These are phyloP conservation scores for Prosopocoilus inquinatus DNA, from an alignment of 2,888 invertebrate species.

Conservation along the genomic window DNA sequence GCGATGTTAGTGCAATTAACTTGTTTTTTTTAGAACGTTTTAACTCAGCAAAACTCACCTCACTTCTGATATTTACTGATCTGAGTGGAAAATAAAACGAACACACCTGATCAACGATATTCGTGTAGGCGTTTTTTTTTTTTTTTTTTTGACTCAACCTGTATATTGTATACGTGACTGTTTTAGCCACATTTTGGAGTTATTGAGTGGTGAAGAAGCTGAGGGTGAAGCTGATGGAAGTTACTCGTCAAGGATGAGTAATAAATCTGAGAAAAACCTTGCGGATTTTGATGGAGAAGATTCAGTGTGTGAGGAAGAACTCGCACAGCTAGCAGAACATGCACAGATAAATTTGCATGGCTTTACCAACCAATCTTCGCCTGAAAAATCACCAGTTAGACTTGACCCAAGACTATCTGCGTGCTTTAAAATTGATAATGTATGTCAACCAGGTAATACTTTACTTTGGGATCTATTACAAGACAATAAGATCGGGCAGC, in stretches of 20 bases:
- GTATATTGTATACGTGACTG: no score
- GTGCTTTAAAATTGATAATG: conserved; percentile 57
- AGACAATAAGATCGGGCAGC: conserved; percentile 82
- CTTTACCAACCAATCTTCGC: conserved; percentile 43
- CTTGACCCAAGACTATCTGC: conserved; percentile 48
- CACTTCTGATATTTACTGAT: no score
- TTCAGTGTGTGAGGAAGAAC: conserved; percentile 80
- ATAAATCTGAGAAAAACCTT: conserved; percentile 92
- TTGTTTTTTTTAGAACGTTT: no score
- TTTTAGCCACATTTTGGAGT: conserved; percentile 63
- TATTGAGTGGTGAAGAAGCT: conserved; percentile 66
- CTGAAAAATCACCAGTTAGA: conserved; percentile 46
- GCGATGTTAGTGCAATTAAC: no score
- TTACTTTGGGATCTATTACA: conserved; percentile 92
- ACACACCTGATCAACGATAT: no score
- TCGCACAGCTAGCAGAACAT: conserved; percentile 73
- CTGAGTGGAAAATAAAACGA: no score
- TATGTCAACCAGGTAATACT: conserved; percentile 89
- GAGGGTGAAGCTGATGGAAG: conserved; percentile 66
- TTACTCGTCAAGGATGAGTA: conserved; percentile 89
- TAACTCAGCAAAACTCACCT: no score
- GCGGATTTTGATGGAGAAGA: conserved; percentile 92
- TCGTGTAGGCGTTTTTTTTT: no score
- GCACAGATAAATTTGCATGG: conserved; percentile 49
- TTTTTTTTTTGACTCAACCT: no score